These are phyloP conservation scores for Ceratosolen solmsi DNA, from an alignment of 1,140 invertebrate species.

Conservation along the genomic window DNA sequence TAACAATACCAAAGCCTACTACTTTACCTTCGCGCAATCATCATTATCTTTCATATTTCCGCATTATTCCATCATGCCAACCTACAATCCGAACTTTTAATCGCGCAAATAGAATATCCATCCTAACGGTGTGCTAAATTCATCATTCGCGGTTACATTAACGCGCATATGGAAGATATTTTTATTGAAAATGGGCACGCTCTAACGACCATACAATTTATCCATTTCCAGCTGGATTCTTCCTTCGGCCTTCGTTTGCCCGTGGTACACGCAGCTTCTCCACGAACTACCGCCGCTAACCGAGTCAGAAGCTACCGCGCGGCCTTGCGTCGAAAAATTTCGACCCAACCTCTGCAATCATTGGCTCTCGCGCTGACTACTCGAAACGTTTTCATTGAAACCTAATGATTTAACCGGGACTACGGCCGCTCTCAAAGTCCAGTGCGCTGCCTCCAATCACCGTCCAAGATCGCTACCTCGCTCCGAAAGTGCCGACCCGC, in stretches of 20 bases:
- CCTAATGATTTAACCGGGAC: slow-evolving; percentile 29
- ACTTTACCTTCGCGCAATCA: too few species aligned
- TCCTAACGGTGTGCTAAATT: too few species aligned
- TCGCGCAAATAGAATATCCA: too few species aligned
- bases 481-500: background rate
- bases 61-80: too few species aligned
- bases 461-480: background rate
- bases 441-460: slow-evolving; percentile 13
- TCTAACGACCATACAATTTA: slow-evolving; percentile 18
- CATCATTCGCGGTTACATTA: too few species aligned
- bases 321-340: slow-evolving; percentile 10
- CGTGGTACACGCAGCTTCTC: background rate
- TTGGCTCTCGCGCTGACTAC: background rate
- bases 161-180: too few species aligned
- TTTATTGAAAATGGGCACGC: too few species aligned
- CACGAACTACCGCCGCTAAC: background rate
- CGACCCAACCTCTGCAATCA: slow-evolving; percentile 19
- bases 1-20: too few species aligned
- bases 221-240: background rate
- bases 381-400: slow-evolving; percentile 41
- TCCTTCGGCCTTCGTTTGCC: background rate
- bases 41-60: too few species aligned
- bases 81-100: too few species aligned
- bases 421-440: background rate
- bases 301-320: background rate